These are phyloP conservation scores for Drosophila biarmipes DNA, from an alignment of 1,140 invertebrate species.

Conservation along the genomic window DNA sequence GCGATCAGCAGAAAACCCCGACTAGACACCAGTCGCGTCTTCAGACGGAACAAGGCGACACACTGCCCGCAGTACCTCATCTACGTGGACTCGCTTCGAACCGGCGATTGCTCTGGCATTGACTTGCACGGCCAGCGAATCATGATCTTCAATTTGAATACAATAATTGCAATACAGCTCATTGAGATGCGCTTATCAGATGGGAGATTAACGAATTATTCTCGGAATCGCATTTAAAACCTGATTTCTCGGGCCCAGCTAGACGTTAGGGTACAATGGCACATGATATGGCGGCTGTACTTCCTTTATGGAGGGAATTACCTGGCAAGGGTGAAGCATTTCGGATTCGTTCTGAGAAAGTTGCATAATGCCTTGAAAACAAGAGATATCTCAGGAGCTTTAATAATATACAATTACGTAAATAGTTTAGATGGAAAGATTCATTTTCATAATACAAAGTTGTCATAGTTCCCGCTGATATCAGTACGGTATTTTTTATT, in stretches of 20 bases:
- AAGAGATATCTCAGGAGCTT: slow-evolving; percentile 11
- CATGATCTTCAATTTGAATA: slow-evolving; percentile 14
- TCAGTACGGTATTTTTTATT: background rate
- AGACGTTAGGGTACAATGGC: slow-evolving; percentile 5
- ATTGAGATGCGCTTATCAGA: slow-evolving; percentile 27
- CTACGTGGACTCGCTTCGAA: slow-evolving; percentile 30
- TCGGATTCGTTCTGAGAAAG: slow-evolving; percentile 36
- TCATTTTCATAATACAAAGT: background rate
- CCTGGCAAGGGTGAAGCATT: background rate
- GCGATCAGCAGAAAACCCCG: slow-evolving; percentile 41
- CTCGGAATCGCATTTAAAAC: slow-evolving; percentile 15
- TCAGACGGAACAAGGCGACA: slow-evolving; percentile 27
- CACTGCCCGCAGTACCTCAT: too few relatives aligned
- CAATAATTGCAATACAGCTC: slow-evolving; percentile 14
- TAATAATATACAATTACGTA: slow-evolving; percentile 14
- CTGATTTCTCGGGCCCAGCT: background rate
- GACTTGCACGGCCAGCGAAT: slow-evolving; percentile 3
- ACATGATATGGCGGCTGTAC: slow-evolving; percentile 11
- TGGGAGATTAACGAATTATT: slow-evolving; percentile 29
- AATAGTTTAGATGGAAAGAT: slow-evolving; percentile 5
- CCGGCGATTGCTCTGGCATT: slow-evolving; percentile 30
- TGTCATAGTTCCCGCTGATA: background rate
- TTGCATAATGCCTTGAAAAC: slow-evolving; percentile 13
- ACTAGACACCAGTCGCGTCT: slow-evolving; percentile 34
- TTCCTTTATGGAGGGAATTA: slow-evolving; percentile 12